Percentiles rank a stretch among this genome's conserved stretches.
Conservation (phyloP, 2,113 vertebrate genomes). For the Neogobius melanostomus region DNA sequence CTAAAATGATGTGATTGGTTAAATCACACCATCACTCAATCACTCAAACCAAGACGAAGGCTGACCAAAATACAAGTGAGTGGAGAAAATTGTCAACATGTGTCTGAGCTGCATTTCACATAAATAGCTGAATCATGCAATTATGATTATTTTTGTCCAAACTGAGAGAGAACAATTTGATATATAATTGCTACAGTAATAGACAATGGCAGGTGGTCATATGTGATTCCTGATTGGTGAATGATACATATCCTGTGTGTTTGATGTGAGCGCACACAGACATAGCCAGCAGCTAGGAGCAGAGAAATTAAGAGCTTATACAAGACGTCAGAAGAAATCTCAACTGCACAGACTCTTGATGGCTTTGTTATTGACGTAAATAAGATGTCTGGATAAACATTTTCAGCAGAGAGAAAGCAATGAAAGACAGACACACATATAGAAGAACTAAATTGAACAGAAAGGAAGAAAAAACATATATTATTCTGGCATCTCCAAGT, state of each 20-base stretch:
- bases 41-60: too few relatives aligned
- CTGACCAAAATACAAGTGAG: too few relatives aligned
- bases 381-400: constrained; percentile 55
- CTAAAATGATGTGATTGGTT: too few relatives aligned
- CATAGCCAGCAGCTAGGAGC: not conserved
- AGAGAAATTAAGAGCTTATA: not conserved
- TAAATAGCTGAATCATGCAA: too few relatives aligned
- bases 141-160: too few relatives aligned
- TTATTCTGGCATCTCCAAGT: too few relatives aligned
- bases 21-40: too few relatives aligned
- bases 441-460: constrained; percentile 13
- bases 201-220: not conserved
- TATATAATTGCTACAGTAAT: too few relatives aligned
- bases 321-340: constrained; percentile 11
- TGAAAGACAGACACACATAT: not conserved
- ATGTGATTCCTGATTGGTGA: not conserved
- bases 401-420: constrained; percentile 14
- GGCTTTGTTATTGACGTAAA: constrained; percentile 52
- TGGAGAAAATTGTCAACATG: too few relatives aligned
- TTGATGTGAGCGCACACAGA: not conserved
- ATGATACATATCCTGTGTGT: not conserved
- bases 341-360: constrained; percentile 6
- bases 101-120: too few relatives aligned
- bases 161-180: too few relatives aligned
- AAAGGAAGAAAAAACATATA: not conserved